Percentiles rank a stretch among this genome's conserved stretches.
Evolutionary conservation across 2,113 vertebrate species (phyloP).

Genomic region (Ochotona curzoniae): DNA sequence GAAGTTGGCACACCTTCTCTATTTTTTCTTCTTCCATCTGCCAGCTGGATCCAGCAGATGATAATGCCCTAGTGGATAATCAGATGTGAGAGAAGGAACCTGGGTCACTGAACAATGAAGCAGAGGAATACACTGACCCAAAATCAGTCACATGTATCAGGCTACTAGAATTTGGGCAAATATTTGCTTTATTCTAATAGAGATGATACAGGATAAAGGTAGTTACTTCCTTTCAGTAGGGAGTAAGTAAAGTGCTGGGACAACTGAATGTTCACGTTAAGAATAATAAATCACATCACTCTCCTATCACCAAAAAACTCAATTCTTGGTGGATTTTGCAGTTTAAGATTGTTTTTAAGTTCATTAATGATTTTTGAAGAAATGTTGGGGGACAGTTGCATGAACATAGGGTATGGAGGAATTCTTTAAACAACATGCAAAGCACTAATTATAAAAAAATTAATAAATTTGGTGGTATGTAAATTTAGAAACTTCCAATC

Average conservation of each 20-base stretch:
- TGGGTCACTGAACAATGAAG: neutral
- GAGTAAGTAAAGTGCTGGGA: neutral
- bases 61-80: neutral
- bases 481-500: neutral
- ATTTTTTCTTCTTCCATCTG: neutral
- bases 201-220: neutral
- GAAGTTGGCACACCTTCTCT: neutral
- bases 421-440: neutral
- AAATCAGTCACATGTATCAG: neutral
- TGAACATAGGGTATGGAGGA: neutral
- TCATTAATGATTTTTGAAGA: neutral
- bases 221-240: neutral
- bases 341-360: neutral
- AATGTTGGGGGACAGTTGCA: neutral
- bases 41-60: neutral
- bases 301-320: neutral
- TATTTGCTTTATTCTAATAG: constrained; percentile 7
- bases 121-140: neutral
- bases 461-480: neutral
- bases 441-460: neutral
- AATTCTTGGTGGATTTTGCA: neutral
- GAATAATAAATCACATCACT: neutral
- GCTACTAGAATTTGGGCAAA: neutral
- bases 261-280: neutral
- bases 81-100: neutral